Conservation (phyloP, 2,888 invertebrate genomes). For the Tyria jacobaeae region DNA sequence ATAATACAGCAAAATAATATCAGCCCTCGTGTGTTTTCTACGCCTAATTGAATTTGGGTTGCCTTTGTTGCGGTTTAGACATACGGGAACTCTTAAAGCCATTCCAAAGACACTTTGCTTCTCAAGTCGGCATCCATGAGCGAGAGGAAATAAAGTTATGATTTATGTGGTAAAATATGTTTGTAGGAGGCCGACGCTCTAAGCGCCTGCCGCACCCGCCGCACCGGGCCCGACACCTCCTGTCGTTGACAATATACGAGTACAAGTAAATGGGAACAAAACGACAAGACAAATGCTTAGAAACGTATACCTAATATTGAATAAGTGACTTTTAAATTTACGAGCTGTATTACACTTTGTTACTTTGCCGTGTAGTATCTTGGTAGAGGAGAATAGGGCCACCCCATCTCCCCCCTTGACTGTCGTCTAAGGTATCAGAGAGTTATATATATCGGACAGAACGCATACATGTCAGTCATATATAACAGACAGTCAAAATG, state of each 20-base stretch:
- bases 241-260: conserved; percentile 66
- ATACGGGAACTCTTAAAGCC: conserved; percentile 77
- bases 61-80: conserved; percentile 79
- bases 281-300: conserved; percentile 68
- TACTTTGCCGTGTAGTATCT: too few species aligned
- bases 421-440: too few species aligned
- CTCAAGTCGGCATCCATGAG: conserved; percentile 65
- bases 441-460: too few species aligned
- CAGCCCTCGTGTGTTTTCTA: conserved; percentile 64
- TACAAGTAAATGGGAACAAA: conserved; percentile 67
- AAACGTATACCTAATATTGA: conserved; percentile 48
- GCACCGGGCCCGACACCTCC: conserved; percentile 56
- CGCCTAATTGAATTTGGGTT: conserved; percentile 80
- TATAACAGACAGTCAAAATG: too few species aligned
- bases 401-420: too few species aligned
- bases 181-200: conserved; percentile 67
- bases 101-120: conserved; percentile 80
- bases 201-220: conserved; percentile 49
- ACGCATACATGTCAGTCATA: too few species aligned
- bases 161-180: conserved; percentile 85
- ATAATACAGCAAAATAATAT: conserved; percentile 69
- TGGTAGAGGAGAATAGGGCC: too few species aligned
- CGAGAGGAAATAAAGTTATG: conserved; percentile 86
- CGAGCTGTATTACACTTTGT: conserved; percentile 37
- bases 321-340: conserved; percentile 45